Base-by-base conservation (phyloP, 2,888 invertebrate genomes). In the Uropetala carovei region DNA sequence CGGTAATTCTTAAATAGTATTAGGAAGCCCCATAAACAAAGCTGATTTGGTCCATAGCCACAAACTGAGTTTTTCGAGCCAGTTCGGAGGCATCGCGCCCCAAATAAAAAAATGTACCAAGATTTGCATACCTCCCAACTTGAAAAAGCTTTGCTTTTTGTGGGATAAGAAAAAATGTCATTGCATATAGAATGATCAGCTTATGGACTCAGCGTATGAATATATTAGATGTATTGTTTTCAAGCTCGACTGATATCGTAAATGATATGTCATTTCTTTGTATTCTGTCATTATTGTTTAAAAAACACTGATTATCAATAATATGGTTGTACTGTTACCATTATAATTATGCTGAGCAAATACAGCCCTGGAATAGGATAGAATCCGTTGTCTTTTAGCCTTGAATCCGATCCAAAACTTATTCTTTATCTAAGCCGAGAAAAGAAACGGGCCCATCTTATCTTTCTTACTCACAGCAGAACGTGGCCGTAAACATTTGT, bases 1-100 rank as follows among this genome's bases (percentile, higher is more conserved):
- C 89, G 11, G 18, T 57, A 64, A 89, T 64, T 89, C 89, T 27
- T 64, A 89, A 89, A 89, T 43, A 43, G 89, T 43, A 64, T 89
- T 89, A 64, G 89, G 89, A 89, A 89, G 56, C 89, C 89, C 16
- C 43, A 64, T 43, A 43, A 43, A 86, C 60, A 60, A 60, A 64
- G 89, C 89, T 10, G 14, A 89, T 89, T 89, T 30, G 89, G 64
- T 89, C 89, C 64, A 30, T 27, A 86, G 30, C 30, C 13, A 22
- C n/a, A 10, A n/a, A 22, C 10, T 22, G 27, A 75, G 27, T 22
- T 89, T 89, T 89, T 86, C 86, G 59, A 59, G 16, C 68, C 68
- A 27, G 11, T 27, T 75, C 27, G 27, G 27, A 75, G 27, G 22
- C 75, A 64, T 8, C 43, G 56, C 60, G 60, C 43, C 43, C 89